Conservation (phyloP, 2,797 vertebrate species). For the Sebastes hubbsi region DNA sequence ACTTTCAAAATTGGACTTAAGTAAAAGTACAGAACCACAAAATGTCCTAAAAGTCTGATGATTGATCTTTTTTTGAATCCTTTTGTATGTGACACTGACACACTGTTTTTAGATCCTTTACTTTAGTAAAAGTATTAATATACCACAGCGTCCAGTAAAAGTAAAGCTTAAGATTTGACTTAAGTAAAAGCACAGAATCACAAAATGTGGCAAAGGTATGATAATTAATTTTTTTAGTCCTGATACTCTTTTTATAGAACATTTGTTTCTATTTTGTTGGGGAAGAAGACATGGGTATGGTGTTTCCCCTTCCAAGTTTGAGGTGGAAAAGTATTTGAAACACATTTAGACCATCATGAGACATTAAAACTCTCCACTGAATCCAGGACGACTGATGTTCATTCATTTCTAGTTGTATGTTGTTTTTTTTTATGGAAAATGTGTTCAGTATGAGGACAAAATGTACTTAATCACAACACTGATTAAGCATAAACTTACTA, state of each 20-base stretch:
- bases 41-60: too few relatives aligned
- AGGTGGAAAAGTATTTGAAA: background rate
- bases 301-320: background rate
- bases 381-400: too few relatives aligned
- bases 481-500: too few relatives aligned
- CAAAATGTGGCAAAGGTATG: too few relatives aligned
- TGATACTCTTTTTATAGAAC: background rate
- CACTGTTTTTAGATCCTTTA: background rate
- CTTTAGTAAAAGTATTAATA: background rate
- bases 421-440: background rate
- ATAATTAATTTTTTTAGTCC: too few relatives aligned
- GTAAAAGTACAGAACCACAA: too few relatives aligned
- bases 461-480: too few relatives aligned
- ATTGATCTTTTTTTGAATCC: too few relatives aligned
- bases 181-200: too few relatives aligned
- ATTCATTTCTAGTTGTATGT: background rate
- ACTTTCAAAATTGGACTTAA: too few relatives aligned
- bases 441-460: background rate
- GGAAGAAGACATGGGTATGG: rapidly evolving
- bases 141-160: background rate
- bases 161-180: too few relatives aligned
- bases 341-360: background rate
- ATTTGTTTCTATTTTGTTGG: background rate
- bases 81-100: too few relatives aligned
- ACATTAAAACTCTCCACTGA: background rate